These are phyloP conservation scores for Saccostrea glomerata DNA, from an alignment of 1,140 invertebrate species.

Conservation along the genomic window DNA sequence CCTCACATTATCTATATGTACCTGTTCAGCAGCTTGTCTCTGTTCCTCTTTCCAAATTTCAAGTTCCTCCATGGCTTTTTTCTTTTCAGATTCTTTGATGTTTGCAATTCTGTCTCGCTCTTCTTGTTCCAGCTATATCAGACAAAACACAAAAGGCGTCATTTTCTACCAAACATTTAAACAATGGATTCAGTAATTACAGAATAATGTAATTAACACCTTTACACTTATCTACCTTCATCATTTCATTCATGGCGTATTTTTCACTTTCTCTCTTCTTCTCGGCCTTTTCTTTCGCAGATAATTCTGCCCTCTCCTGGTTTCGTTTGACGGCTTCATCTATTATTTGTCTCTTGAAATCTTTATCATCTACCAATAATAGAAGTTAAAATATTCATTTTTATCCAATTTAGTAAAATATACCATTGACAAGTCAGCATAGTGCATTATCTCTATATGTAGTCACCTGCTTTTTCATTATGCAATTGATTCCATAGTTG, in stretches of 20 bases:
- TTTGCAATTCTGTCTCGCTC: constrained; percentile 80
- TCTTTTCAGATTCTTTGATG: constrained; percentile 81
- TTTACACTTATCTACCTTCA: constrained; percentile 65
- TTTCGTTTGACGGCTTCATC: constrained; percentile 69
- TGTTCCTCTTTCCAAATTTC: constrained; percentile 83
- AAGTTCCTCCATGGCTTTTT: constrained; percentile 84
- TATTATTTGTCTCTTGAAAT: constrained; percentile 65
- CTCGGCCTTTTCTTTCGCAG: constrained; percentile 66
- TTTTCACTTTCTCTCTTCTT: constrained; percentile 70
- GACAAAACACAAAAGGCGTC: neutral
- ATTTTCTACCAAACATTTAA: neutral
- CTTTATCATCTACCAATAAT: constrained; percentile 65
- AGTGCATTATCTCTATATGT: neutral
- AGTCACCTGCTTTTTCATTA: constrained; percentile 65
- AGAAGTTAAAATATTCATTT: neutral
- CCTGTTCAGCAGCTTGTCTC: constrained; percentile 65
- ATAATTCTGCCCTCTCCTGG: constrained; percentile 67
- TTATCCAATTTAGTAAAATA: neutral
- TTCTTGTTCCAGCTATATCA: constrained; percentile 83
- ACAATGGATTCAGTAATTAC: neutral
- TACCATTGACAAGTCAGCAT: neutral
- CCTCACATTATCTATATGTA: constrained; percentile 42
- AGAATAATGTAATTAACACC: neutral
- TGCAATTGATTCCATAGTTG: constrained; percentile 71
- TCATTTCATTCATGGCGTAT: constrained; percentile 73